Base-by-base conservation (phyloP, 2,888 invertebrate genomes). In the Ommatoiulus sabulosus region DNA sequence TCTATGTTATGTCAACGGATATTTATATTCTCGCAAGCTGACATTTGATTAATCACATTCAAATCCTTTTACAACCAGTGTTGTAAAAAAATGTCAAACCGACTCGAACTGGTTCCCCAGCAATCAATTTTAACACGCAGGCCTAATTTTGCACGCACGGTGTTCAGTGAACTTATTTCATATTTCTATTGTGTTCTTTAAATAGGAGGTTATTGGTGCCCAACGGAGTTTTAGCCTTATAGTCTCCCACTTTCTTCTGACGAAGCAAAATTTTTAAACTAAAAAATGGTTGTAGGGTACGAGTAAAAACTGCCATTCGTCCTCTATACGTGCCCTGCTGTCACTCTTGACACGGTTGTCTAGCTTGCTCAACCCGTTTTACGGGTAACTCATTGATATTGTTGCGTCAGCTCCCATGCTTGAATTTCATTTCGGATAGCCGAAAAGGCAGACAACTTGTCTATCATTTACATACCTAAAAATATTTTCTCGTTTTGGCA, bases 131-230 rank as follows among this genome's bases (percentile, higher is more conserved):
- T 72, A 35, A 12, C 15, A 80, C 15, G 43, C 15, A 80, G 80
- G 80, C 80, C 80, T 80, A 80, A 35, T 43, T 80, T 80, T 35
- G 12, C 35, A 35, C 35, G 35, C 35, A 35, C 15, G 80, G 35
- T 80, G 80, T 80, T 43, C 80, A 80, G 35, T 80, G 80, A 80
- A 80, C 80, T 80, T 80, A 80, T 35, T 80, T 80, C 80, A 80
- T 80, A 80, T 80, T 80, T 35, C 35, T 80, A 80, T 80, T 80
- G 80, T 80, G 80, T 80, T 80, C 80, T 35, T 43, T 15, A 80
- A 80, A 80, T 80, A 80, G 12, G 80, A 80, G 80, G 80, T 80
- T 80, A 80, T 80, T 80, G 80, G 35, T 80, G 80, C 35, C 35
- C 35, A 24, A 35, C 80, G 35, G 12, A 10, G 80, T 35, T 24